A percentile compares a stretch with the other conserved stretches of the same genome.
These are phyloP conservation scores for Catharus bicknelli DNA, from an alignment of 2,113 vertebrate genomes.

Conservation along the genomic window DNA sequence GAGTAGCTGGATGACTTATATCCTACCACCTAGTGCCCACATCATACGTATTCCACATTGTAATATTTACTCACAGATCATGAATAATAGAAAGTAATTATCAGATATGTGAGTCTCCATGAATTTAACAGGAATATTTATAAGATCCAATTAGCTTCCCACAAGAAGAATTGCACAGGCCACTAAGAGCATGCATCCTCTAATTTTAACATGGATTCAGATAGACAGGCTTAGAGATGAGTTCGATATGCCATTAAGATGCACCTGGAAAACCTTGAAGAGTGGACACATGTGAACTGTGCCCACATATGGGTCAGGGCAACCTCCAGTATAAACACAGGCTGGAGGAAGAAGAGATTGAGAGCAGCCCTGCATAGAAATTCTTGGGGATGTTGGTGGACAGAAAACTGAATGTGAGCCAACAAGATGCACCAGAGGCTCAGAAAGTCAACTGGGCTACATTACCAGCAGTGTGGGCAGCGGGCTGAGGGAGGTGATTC, in stretches of 20 bases:
- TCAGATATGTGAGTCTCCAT: neutral
- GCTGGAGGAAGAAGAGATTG: neutral
- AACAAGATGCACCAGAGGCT: fast-evolving
- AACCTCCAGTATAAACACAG: neutral
- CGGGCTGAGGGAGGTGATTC: neutral
- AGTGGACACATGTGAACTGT: neutral
- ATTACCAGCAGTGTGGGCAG: neutral
- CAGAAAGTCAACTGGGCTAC: neutral
- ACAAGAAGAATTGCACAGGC: neutral
- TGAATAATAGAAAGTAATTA: neutral
- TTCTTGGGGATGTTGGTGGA: neutral
- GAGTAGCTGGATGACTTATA: neutral
- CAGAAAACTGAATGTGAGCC: neutral
- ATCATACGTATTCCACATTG: neutral
- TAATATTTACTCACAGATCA: neutral
- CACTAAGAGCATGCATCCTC: neutral
- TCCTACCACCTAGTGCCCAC: neutral
- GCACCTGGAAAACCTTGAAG: neutral
- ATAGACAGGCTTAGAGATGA: neutral
- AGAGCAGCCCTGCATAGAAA: neutral
- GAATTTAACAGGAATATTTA: neutral
- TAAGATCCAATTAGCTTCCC: neutral
- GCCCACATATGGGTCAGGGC: fast-evolving
- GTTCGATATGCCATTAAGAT: neutral
- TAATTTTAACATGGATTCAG: neutral